Conservation (phyloP, 2,888 invertebrate genomes). For the Sphaeridia pumilis region DNA sequence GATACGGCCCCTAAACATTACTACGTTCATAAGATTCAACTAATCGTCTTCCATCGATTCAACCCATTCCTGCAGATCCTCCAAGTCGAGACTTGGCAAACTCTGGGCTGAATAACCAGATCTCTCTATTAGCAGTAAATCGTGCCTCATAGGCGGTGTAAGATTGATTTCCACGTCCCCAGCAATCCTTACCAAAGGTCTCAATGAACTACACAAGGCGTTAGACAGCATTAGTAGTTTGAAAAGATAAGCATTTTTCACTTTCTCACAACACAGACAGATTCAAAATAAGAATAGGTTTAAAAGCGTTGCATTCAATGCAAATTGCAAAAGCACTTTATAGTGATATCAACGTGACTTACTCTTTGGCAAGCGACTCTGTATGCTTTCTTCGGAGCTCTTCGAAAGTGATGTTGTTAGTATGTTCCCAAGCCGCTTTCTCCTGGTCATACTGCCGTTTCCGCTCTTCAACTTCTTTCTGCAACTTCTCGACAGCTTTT, state of each 20-base stretch:
- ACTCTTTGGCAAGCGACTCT: constrained; percentile 82
- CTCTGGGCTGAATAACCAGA: constrained; percentile 26
- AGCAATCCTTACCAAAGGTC: constrained; percentile 13
- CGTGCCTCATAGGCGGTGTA: constrained; percentile 16
- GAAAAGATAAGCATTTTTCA: no score
- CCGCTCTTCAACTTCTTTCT: constrained; percentile 82
- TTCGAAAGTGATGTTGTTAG: constrained; percentile 76
- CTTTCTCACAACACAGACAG: no score
- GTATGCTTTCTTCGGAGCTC: constrained; percentile 75
- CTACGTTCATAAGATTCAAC: no score
- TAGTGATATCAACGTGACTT: no score
- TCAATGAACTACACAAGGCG: no score
- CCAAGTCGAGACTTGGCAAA: constrained; percentile 32
- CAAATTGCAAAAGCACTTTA: no score
- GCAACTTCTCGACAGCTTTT: constrained; percentile 70
- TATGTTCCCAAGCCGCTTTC: constrained; percentile 77
- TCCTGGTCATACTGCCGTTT: constrained; percentile 73
- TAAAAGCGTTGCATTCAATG: no score
- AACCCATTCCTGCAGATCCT: constrained; percentile 34
- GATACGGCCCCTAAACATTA: no score
- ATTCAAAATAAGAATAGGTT: no score
- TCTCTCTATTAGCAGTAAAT: constrained; percentile 24
- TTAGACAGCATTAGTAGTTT: no score
- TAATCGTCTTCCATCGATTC: constrained; percentile 32
- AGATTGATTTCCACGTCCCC: constrained; percentile 9